phyloP scores from a whole-genome alignment of 2,113 vertebrate species.

The Suricata suricatta region DNA sequence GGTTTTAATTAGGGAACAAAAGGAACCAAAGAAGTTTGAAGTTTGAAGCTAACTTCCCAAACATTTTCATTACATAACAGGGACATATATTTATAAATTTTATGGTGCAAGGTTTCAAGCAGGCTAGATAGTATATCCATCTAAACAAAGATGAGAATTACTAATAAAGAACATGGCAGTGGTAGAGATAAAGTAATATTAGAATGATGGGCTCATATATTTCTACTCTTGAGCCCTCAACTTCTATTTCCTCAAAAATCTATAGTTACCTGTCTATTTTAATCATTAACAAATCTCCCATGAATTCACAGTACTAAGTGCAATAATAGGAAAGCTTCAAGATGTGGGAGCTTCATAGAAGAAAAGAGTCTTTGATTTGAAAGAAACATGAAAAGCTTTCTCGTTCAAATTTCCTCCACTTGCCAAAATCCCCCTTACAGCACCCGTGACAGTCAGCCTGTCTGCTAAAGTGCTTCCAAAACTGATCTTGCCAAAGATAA shows the following conservation, averaged over 20 bases:
- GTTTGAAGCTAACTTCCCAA: neutral
- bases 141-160: constrained; percentile 6
- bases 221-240: neutral
- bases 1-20: neutral
- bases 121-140: neutral
- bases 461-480: neutral
- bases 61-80: neutral
- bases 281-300: constrained; percentile 24
- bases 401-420: neutral
- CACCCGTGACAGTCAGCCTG: neutral
- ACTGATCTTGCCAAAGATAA: neutral
- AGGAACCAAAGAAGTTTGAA: constrained; percentile 1
- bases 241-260: constrained; percentile 31
- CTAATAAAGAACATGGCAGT: neutral
- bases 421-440: constrained; percentile 36
- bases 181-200: neutral
- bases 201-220: neutral
- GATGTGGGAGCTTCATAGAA: neutral
- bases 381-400: neutral
- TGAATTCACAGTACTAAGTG: neutral
- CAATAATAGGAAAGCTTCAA: neutral
- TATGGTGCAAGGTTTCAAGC: neutral
- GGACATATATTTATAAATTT: neutral
- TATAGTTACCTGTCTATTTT: constrained; percentile 30
- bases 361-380: neutral